These are phyloP conservation scores for Spilogale gracilis DNA, from an alignment of 2,113 vertebrate genomes.

Conservation along the genomic window DNA sequence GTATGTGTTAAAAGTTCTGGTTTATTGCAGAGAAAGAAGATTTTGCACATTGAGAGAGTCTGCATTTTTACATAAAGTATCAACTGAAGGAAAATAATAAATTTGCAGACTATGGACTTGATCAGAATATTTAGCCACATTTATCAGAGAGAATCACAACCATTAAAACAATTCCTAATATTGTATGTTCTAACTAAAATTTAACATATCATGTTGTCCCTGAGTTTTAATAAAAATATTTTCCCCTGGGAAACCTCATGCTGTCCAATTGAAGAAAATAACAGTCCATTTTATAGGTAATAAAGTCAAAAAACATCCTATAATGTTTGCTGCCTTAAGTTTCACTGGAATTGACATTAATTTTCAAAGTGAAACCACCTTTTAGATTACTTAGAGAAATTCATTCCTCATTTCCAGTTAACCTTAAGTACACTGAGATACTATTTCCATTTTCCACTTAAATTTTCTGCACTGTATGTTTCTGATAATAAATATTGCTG, in stretches of 20 bases:
- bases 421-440: neutral
- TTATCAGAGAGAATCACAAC: neutral
- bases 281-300: neutral
- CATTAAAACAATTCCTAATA: neutral
- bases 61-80: neutral
- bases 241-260: neutral
- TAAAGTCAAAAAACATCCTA: neutral
- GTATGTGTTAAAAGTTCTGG: neutral
- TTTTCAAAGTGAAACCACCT: constrained; percentile 46
- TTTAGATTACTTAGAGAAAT: constrained; percentile 23
- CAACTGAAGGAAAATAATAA: neutral
- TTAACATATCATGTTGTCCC: neutral
- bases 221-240: neutral
- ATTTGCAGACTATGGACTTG: neutral
- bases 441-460: neutral
- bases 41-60: neutral
- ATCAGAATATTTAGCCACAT: neutral
- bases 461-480: neutral
- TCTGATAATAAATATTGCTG: neutral
- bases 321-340: neutral
- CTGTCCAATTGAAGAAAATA: neutral
- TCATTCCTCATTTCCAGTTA: constrained; percentile 20
- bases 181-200: constrained; percentile 5
- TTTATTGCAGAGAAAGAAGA: neutral
- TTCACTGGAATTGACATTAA: neutral